These are phyloP conservation scores for Slavum lentiscoides DNA, from an alignment of 2,888 invertebrate species.

Conservation along the genomic window DNA sequence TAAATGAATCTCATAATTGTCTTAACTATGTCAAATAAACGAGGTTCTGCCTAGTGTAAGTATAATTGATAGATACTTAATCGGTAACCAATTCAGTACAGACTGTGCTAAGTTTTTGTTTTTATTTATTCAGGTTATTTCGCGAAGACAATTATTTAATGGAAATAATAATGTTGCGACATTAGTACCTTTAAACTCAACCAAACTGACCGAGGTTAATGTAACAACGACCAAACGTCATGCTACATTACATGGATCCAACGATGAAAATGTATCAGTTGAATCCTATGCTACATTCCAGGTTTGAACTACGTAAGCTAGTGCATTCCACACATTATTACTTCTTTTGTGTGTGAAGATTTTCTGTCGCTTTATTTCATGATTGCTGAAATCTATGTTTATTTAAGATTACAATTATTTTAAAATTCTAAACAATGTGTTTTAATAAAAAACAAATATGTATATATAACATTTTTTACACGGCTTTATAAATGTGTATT, in stretches of 20 bases:
- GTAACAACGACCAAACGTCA: neutral
- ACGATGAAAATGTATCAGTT: constrained; percentile 53
- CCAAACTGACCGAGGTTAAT: constrained; percentile 23
- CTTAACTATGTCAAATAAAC: constrained; percentile 47
- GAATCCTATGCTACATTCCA: constrained; percentile 54
- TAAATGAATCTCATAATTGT: constrained; percentile 5
- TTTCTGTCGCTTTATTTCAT: constrained; percentile 30
- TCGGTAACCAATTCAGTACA: neutral
- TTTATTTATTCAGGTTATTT: constrained; percentile 12
- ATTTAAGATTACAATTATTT: too few species aligned
- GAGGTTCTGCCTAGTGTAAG: constrained; percentile 48
- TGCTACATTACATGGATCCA: constrained; percentile 6
- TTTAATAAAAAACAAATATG: too few species aligned
- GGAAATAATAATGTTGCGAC: constrained; percentile 20
- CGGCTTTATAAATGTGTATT: too few species aligned
- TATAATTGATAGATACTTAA: constrained; percentile 29
- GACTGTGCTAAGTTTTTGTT: neutral
- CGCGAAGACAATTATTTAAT: constrained; percentile 31
- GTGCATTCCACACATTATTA: constrained; percentile 38
- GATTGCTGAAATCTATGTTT: neutral
- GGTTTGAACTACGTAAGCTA: constrained; percentile 51
- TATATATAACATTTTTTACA: too few species aligned
- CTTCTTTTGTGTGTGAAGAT: constrained; percentile 38
- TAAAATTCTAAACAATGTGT: too few species aligned
- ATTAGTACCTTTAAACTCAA: constrained; percentile 47